Percentiles rank a stretch among this genome's conserved stretches.
Conservation (phyloP, 2,888 invertebrate species). For the Ophion costatus region DNA sequence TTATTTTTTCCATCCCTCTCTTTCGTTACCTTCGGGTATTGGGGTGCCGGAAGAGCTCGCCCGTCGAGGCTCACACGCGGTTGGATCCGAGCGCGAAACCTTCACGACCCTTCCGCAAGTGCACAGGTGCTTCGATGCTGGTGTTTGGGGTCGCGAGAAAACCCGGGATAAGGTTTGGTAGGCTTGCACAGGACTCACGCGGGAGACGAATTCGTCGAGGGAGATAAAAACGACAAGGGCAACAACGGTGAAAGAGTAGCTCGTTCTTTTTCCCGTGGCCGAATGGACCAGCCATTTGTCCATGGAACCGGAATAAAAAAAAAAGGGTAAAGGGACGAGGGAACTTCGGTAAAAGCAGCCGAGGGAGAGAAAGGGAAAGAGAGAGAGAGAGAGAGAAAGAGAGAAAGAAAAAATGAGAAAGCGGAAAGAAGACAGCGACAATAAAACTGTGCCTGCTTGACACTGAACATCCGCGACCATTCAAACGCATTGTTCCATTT, state of each 20-base stretch:
- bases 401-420: neutral
- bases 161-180: neutral
- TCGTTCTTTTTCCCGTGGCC: slow-evolving; percentile 47
- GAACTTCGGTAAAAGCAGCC: neutral
- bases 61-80: no score
- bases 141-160: no score
- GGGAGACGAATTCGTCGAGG: slow-evolving; percentile 59
- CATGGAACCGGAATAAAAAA: slow-evolving; percentile 36
- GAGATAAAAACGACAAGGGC: slow-evolving; percentile 48
- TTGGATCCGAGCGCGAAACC: slow-evolving; percentile 22
- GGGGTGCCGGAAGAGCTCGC: no score
- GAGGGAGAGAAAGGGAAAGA: slow-evolving; percentile 4
- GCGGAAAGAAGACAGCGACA: slow-evolving; percentile 10
- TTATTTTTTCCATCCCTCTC: no score
- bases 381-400: neutral
- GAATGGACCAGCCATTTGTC: slow-evolving; percentile 59
- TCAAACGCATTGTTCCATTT: slow-evolving; percentile 62
- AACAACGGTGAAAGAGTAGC: slow-evolving; percentile 15
- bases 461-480: slow-evolving; percentile 57
- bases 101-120: slow-evolving; percentile 1
- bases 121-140: no score
- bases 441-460: slow-evolving; percentile 55
- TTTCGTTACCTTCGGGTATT: no score
- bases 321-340: slow-evolving; percentile 37
- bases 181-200: slow-evolving; percentile 36